phyloP scores from a whole-genome alignment of 2,113 vertebrate species.

The Sardina pilchardus region DNA sequence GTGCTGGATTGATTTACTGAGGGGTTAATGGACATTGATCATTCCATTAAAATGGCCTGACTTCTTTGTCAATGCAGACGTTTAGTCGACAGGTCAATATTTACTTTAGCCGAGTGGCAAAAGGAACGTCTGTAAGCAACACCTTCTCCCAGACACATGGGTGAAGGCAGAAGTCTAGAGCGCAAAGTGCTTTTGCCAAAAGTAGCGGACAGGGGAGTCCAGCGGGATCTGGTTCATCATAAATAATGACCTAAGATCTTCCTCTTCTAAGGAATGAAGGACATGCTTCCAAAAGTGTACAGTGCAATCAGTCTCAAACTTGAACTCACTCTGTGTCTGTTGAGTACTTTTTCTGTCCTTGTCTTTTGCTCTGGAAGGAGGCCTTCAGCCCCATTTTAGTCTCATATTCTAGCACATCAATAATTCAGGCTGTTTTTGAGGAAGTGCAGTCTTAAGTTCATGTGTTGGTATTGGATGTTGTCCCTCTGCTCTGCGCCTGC shows the following conservation, averaged over 20 bases:
- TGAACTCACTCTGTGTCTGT: background rate
- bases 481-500: conserved; percentile 39
- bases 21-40: conserved; percentile 63
- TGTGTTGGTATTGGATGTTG: conserved; percentile 28
- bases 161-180: background rate
- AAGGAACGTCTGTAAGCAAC: conserved; percentile 34
- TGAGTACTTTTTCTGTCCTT: conserved; percentile 4
- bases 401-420: conserved; percentile 54
- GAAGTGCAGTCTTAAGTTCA: conserved; percentile 31
- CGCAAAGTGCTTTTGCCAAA: background rate
- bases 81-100: conserved; percentile 57
- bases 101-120: conserved; percentile 38
- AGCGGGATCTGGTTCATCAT: background rate
- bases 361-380: conserved; percentile 50
- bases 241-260: background rate
- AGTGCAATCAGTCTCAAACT: background rate
- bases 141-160: conserved; percentile 37
- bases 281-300: background rate
- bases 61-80: conserved; percentile 45
- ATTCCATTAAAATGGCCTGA: conserved; percentile 49
- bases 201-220: background rate
- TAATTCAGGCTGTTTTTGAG: conserved; percentile 62
- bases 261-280: background rate
- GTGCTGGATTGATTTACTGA: conserved; percentile 41
- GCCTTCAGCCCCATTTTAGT: conserved; percentile 48